Evolutionary conservation across 92 coral and sea anemone species (phyloP).

Genomic region (Muricea muricata): DNA sequence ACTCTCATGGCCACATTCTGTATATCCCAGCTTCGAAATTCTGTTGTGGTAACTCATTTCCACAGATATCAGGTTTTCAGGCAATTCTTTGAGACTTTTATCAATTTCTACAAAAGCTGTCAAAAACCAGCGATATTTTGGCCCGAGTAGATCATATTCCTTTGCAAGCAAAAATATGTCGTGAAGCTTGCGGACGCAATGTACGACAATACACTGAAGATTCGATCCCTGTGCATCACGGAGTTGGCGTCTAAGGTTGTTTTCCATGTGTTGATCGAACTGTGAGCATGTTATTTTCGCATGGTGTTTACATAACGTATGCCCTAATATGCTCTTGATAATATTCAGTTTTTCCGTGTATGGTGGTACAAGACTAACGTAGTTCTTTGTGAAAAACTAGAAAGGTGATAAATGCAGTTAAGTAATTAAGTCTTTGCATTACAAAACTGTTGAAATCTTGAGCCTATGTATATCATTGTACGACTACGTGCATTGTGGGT

Average conservation of each 20-base stretch:
- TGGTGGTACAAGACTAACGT: conserved; percentile 28
- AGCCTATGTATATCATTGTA: too few relatives aligned
- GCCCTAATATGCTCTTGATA: neutral
- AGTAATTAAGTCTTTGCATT: too few relatives aligned
- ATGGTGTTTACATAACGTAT: neutral
- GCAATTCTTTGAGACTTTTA: conserved; percentile 31
- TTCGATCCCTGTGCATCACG: neutral
- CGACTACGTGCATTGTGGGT: too few relatives aligned
- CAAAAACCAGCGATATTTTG: conserved; percentile 19
- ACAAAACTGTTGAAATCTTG: too few relatives aligned
- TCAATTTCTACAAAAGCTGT: neutral
- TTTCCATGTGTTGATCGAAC: neutral
- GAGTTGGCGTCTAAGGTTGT: neutral
- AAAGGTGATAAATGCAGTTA: neutral
- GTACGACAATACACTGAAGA: conserved; percentile 11
- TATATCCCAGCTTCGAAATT: neutral
- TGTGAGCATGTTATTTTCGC: neutral
- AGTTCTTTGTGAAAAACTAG: neutral
- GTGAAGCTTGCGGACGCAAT: neutral
- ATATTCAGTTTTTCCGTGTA: neutral
- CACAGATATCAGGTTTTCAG: conserved; percentile 40
- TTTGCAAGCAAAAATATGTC: neutral
- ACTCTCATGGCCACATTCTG: neutral
- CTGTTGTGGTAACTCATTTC: neutral
- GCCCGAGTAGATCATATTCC: neutral